phyloP scores from a whole-genome alignment of 2,797 vertebrate genomes.

The Neosilurus hyrtlii region DNA sequence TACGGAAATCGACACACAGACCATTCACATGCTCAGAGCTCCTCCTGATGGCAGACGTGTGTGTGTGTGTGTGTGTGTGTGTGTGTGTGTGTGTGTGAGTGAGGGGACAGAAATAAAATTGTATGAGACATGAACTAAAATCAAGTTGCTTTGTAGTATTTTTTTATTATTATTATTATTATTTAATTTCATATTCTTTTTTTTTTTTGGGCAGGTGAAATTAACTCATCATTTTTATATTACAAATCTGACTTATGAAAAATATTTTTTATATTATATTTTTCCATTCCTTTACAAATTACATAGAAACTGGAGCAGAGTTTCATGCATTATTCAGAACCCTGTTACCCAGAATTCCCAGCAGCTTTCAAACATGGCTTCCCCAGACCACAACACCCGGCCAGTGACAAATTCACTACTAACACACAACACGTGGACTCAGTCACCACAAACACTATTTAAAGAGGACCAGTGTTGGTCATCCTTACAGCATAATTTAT shows the following conservation, averaged over 20 bases:
- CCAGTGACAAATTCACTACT: no score
- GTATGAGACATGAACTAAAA: not conserved
- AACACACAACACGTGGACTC: no score
- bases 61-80: not conserved
- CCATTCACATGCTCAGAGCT: conserved; percentile 23
- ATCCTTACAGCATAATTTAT: no score
- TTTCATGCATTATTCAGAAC: no score
- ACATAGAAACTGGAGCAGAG: not conserved
- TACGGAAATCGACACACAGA: not conserved
- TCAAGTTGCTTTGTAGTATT: not conserved
- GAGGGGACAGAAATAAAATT: not conserved
- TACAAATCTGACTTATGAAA: not conserved
- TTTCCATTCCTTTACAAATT: not conserved
- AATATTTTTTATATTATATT: not conserved
- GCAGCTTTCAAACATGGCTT: no score
- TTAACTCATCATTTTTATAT: no score
- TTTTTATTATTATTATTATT: not conserved
- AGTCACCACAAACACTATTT: no score
- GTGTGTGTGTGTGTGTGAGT: conserved; percentile 6
- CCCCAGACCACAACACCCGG: no score
- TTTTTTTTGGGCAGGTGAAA: not conserved
- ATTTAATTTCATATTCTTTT: no score
- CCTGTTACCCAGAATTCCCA: no score
- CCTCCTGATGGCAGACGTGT: conserved; percentile 7
- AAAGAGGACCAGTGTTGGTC: no score